A percentile compares a stretch with the other conserved stretches of the same genome.
These are phyloP conservation scores for Macropodus opercularis DNA, from an alignment of 2,797 vertebrate species.

Conservation along the genomic window DNA sequence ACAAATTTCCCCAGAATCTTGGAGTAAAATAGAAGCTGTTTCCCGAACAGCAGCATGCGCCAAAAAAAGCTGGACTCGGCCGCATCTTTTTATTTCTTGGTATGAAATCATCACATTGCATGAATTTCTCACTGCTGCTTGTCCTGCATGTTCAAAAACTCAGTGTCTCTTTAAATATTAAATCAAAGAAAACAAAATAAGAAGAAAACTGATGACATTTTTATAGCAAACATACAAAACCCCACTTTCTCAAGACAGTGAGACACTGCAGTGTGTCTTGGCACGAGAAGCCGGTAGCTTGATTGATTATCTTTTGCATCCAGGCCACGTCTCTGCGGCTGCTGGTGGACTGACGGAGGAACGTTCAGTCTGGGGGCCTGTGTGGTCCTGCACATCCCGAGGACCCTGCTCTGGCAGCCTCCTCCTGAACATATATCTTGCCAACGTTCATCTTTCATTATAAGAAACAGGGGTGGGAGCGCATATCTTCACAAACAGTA, in stretches of 20 bases:
- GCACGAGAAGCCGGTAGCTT: conserved; percentile 42
- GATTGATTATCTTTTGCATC: conserved; percentile 69
- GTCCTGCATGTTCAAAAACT: not conserved
- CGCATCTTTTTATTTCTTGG: conserved; percentile 9
- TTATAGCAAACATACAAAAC: conserved; percentile 13
- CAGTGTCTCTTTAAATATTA: not conserved
- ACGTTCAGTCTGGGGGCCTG: conserved; percentile 48
- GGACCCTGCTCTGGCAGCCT: conserved; percentile 9
- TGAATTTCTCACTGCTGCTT: not conserved
- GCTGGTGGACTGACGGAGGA: conserved; percentile 62
- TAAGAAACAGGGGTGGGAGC: not conserved
- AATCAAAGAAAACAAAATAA: not conserved
- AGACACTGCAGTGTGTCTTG: conserved; percentile 47
- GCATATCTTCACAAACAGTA: not conserved
- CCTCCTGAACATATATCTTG: not conserved
- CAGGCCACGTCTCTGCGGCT: conserved; percentile 56
- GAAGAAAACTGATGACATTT: not conserved
- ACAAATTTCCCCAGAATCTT: no score
- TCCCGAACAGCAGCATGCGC: conserved; percentile 24
- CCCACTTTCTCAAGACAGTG: conserved; percentile 15
- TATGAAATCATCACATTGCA: conserved; percentile 33
- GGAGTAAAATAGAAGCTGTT: conserved; percentile 16
- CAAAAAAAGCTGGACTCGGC: conserved; percentile 35
- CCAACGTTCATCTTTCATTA: not conserved
- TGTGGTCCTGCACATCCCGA: conserved; percentile 44